Conservation (phyloP, 2,888 invertebrate species). For the Drosophila birchii region DNA sequence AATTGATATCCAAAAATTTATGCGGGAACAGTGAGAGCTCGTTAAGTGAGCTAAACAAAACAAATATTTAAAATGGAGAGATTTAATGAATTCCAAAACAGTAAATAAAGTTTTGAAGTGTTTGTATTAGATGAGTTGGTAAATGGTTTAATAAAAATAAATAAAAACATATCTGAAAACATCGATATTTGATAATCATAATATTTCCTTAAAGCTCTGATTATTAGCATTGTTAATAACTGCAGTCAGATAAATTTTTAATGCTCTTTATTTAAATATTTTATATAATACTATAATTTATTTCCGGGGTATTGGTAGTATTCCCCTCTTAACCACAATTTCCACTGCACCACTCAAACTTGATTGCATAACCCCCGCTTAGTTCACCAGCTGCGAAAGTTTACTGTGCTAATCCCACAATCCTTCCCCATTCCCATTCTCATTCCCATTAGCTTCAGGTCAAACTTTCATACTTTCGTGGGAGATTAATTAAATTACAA, state of each 20-base stretch:
- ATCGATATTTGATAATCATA: background rate
- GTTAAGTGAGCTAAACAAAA: background rate
- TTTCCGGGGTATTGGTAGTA: background rate
- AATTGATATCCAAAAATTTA: conserved; percentile 36
- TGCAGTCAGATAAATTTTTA: background rate
- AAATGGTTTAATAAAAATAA: background rate
- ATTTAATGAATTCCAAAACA: background rate
- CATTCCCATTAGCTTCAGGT: conserved; percentile 18
- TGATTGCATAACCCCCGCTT: conserved; percentile 1
- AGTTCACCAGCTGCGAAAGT: conserved; percentile 5
- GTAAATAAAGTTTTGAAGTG: background rate
- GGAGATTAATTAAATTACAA: conserved; percentile 73
- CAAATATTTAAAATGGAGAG: background rate
- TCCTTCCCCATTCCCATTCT: background rate
- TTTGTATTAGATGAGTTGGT: background rate
- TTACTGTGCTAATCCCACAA: conserved; percentile 8
- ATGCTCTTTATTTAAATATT: background rate
- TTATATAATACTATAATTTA: background rate
- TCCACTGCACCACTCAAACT: background rate
- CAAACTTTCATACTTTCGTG: conserved; percentile 54
- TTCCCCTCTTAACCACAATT: background rate
- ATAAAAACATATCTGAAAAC: background rate
- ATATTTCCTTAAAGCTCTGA: background rate
- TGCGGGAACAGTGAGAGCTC: conserved; percentile 8
- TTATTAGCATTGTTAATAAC: background rate